Conservation (phyloP, 2,888 invertebrate species). For the Conomelus anceps region DNA sequence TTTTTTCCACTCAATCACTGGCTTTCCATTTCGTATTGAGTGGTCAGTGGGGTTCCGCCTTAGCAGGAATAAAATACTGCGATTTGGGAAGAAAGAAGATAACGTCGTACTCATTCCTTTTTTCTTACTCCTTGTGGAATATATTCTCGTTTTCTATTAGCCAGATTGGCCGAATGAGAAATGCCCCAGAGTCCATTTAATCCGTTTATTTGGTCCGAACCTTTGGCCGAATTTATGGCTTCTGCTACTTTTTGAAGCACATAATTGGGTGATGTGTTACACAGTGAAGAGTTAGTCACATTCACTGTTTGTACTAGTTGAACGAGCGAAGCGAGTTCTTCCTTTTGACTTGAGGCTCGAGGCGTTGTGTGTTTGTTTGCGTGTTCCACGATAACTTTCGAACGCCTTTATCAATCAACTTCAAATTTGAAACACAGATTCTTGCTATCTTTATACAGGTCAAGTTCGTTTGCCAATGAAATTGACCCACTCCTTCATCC, state of each 20-base stretch:
- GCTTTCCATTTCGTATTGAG: background rate
- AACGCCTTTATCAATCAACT: no score
- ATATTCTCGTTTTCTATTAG: background rate
- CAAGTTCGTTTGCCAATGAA: no score
- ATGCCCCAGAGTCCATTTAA: background rate
- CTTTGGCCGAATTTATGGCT: background rate
- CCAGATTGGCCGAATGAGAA: background rate
- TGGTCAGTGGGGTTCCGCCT: background rate
- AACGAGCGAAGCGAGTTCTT: no score
- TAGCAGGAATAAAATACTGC: background rate
- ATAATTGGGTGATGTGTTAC: background rate
- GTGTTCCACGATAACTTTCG: no score
- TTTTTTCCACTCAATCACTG: background rate
- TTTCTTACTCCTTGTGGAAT: background rate
- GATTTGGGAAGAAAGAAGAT: background rate
- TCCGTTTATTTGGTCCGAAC: background rate
- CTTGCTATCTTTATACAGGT: no score
- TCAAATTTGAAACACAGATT: no score
- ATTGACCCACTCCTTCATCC: no score
- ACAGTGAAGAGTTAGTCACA: background rate
- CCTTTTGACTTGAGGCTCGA: no score
- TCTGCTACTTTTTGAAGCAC: background rate
- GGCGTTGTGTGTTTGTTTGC: no score
- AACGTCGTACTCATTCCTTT: background rate
- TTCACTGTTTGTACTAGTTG: background rate